phyloP scores from a whole-genome alignment of 1,140 invertebrate species.

The Asbolus verrucosus region DNA sequence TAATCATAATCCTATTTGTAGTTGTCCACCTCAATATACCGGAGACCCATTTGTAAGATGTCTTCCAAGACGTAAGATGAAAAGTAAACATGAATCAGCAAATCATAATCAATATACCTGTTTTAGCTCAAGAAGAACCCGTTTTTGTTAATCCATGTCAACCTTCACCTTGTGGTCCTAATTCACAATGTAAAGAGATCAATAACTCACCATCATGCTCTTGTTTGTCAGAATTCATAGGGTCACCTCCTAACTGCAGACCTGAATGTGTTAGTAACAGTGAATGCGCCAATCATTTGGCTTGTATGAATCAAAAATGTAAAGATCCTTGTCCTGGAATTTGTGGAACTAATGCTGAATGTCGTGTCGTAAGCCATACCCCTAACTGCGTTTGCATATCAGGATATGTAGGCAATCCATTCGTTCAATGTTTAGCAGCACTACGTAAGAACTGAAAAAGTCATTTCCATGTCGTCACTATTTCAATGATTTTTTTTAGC shows the following conservation, averaged over 20 bases:
- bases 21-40: conserved; percentile 84
- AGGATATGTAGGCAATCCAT: conserved; percentile 73
- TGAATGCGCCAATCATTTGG: conserved; percentile 79
- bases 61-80: conserved; percentile 67
- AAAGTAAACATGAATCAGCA: too few species aligned
- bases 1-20: conserved; percentile 77
- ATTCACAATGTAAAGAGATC: conserved; percentile 77
- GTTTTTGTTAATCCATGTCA: conserved; percentile 72
- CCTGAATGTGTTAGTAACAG: conserved; percentile 83
- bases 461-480: not conserved
- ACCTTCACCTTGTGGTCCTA: conserved; percentile 78
- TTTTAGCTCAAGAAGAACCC: conserved; percentile 64
- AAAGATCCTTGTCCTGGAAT: conserved; percentile 77
- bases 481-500: conserved; percentile 32
- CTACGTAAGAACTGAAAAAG: conserved; percentile 50
- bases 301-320: conserved; percentile 85
- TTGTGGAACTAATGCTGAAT: conserved; percentile 75
- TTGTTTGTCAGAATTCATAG: conserved; percentile 78
- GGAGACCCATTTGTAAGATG: conserved; percentile 81
- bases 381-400: conserved; percentile 72
- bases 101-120: not conserved
- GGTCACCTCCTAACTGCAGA: conserved; percentile 81
- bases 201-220: conserved; percentile 73
- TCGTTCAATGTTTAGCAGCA: conserved; percentile 58
- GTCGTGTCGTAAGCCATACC: conserved; percentile 76